Percentiles rank a stretch among this genome's conserved stretches.
phyloP scores from a whole-genome alignment of 2,888 invertebrate genomes.

The Apoda limacodes region DNA sequence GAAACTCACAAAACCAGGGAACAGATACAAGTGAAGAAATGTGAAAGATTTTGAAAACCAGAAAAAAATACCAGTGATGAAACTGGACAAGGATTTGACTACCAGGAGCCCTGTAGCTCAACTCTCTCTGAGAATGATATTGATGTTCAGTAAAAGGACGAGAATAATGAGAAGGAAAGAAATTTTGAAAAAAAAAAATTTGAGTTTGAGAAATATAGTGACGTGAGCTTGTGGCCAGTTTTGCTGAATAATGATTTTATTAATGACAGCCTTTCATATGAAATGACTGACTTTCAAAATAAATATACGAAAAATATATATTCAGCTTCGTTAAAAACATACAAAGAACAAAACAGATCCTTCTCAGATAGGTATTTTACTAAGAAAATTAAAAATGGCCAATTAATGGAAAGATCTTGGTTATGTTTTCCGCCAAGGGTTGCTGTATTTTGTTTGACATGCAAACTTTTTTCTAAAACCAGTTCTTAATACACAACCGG shows the following conservation, averaged over 20 bases:
- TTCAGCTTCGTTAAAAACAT: conserved; percentile 17
- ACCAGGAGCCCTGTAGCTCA: conserved; percentile 4
- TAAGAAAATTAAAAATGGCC: too few relatives aligned
- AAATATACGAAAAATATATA: conserved; percentile 17
- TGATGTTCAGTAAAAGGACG: conserved; percentile 6
- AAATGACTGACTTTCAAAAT: conserved; percentile 16
- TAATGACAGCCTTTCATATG: too few relatives aligned
- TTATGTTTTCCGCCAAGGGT: conserved; percentile 7
- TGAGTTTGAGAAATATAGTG: too few relatives aligned
- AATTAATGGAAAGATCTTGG: too few relatives aligned
- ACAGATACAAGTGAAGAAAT: too few relatives aligned
- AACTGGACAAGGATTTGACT: conserved; percentile 1
- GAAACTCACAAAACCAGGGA: background rate
- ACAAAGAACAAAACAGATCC: conserved; percentile 15
- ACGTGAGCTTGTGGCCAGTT: too few relatives aligned
- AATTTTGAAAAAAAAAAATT: conserved; percentile 6
- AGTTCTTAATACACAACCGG: conserved; percentile 10
- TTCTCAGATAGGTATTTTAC: too few relatives aligned
- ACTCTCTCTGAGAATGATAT: conserved; percentile 6
- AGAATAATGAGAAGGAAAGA: conserved; percentile 4
- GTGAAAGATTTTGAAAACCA: too few relatives aligned
- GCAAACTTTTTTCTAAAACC: conserved; percentile 12
- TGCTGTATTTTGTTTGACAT: conserved; percentile 11
- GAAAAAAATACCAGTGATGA: conserved; percentile 2
- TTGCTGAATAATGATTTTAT: conserved; percentile 13